These are phyloP conservation scores for Tortrix viridana DNA, from an alignment of 2,888 invertebrate species.

Conservation along the genomic window DNA sequence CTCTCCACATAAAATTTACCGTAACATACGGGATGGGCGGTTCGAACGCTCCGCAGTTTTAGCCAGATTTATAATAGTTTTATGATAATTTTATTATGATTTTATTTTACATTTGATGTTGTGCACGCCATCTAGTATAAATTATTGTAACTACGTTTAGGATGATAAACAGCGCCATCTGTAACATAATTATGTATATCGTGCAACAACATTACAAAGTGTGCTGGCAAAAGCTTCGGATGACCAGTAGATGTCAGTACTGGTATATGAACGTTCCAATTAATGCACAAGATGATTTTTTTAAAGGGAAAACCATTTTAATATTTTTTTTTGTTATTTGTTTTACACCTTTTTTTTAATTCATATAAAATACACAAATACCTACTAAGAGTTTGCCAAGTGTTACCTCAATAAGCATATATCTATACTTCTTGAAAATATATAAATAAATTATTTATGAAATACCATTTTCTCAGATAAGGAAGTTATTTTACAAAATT, in stretches of 20 bases:
- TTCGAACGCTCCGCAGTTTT: too few species aligned
- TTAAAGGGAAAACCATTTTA: not conserved
- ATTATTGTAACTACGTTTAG: not conserved
- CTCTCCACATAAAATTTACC: too few species aligned
- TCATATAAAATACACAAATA: too few species aligned
- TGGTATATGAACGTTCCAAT: not conserved
- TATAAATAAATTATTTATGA: not conserved
- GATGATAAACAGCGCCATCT: constrained; percentile 8
- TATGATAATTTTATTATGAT: not conserved
- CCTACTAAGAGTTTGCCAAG: too few species aligned
- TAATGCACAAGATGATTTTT: not conserved
- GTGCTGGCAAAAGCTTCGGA: not conserved
- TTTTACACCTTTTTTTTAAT: too few species aligned
- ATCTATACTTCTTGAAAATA: too few species aligned
- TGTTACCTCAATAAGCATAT: not conserved
- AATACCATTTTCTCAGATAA: not conserved
- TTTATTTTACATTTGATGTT: constrained; percentile 13
- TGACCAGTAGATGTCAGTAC: constrained; percentile 1
- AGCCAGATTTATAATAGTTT: too few species aligned
- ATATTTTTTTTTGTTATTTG: not conserved
- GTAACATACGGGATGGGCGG: too few species aligned
- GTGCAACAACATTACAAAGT: not conserved
- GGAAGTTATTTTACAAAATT: too few species aligned
- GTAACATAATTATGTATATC: not conserved
- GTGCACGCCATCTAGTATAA: constrained; percentile 41